Conservation (phyloP, 2,113 vertebrate species). For the Noctilio leporinus region DNA sequence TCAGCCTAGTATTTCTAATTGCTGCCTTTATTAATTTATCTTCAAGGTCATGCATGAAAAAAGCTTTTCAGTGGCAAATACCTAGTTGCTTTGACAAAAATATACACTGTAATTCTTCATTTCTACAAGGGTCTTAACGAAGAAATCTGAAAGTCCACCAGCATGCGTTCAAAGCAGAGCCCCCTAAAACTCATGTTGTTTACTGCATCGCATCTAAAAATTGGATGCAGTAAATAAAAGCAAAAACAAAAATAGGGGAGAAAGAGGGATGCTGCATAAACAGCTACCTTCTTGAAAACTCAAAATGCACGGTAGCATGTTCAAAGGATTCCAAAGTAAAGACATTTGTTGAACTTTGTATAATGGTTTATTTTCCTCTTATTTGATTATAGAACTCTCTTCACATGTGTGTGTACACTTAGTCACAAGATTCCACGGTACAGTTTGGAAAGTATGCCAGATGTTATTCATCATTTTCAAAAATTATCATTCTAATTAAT, state of each 20-base stretch:
- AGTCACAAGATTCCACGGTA: background rate
- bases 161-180: background rate
- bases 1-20: slow-evolving; percentile 31
- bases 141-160: background rate
- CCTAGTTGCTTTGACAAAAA: background rate
- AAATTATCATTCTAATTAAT: background rate
- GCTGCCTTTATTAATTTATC: slow-evolving; percentile 35
- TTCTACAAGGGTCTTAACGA: background rate
- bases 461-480: background rate
- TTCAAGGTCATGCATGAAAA: background rate
- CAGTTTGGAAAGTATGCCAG: background rate
- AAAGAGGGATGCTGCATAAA: background rate
- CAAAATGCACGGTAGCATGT: background rate
- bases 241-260: background rate
- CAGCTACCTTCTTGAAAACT: background rate
- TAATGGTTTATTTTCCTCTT: background rate
- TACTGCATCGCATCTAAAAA: background rate
- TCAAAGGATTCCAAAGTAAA: background rate
- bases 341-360: background rate
- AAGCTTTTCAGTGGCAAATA: background rate
- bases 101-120: background rate
- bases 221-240: background rate
- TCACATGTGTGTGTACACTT: background rate
- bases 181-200: background rate
- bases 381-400: background rate